Evolutionary conservation across 2,888 invertebrate species (phyloP).

Genomic region (Plutella xylostella): DNA sequence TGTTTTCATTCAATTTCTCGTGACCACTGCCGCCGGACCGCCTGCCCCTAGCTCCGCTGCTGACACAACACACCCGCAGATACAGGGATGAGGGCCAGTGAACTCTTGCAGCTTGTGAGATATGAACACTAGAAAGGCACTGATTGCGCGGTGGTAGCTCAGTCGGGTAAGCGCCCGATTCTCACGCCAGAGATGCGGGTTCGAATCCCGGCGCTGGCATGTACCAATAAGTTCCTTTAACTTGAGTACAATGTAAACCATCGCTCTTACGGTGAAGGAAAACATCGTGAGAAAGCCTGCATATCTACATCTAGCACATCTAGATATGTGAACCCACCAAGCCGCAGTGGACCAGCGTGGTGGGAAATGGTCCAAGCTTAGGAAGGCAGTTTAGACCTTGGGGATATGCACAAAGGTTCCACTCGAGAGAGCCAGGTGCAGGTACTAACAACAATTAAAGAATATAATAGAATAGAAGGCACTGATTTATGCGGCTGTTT

Average conservation of each 20-base stretch:
- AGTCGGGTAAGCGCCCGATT: neutral
- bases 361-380: too few relatives aligned
- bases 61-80: slow-evolving; percentile 19
- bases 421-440: too few relatives aligned
- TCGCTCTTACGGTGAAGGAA: neutral
- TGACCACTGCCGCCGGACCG: slow-evolving; percentile 22
- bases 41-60: slow-evolving; percentile 10
- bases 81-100: neutral
- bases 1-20: slow-evolving; percentile 62
- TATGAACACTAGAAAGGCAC: neutral
- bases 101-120: neutral
- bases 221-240: too few relatives aligned
- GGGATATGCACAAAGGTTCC: too few relatives aligned
- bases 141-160: neutral
- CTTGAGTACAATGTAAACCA: neutral
- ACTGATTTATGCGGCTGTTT: neutral
- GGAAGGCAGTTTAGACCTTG: too few relatives aligned
- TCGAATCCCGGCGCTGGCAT: neutral
- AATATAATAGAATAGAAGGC: too few relatives aligned
- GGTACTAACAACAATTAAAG: too few relatives aligned
- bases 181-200: neutral
- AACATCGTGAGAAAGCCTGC: too few relatives aligned
- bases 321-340: too few relatives aligned
- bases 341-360: too few relatives aligned
- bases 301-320: too few relatives aligned